These are phyloP conservation scores for Noctilio leporinus DNA, from an alignment of 2,113 vertebrate species.

Conservation along the genomic window DNA sequence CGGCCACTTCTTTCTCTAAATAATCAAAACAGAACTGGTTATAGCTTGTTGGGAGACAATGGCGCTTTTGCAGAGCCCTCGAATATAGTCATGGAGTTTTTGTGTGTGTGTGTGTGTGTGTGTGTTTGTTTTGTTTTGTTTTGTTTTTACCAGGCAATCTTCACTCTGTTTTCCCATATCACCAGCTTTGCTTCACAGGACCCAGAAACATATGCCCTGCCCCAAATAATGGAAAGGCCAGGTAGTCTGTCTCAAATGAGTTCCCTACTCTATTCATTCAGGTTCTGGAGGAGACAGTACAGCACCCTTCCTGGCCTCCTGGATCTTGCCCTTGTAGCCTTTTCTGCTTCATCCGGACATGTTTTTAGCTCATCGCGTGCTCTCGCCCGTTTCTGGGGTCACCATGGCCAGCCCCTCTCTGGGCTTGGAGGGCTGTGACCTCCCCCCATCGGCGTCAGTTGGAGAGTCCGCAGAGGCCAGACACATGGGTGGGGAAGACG, in stretches of 20 bases:
- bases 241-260: neutral
- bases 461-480: conserved; percentile 35
- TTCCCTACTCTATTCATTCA: neutral
- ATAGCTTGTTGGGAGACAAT: conserved; percentile 32
- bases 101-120: too few species aligned
- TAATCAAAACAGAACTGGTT: conserved; percentile 65
- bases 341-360: neutral
- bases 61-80: neutral
- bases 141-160: neutral
- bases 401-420: neutral
- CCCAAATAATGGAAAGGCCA: neutral
- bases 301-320: neutral
- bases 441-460: neutral
- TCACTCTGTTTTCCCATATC: neutral
- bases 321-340: neutral
- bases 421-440: conserved; percentile 6
- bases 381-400: neutral
- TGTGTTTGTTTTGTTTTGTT: too few species aligned
- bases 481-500: conserved; percentile 14
- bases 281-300: neutral
- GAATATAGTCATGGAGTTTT: neutral
- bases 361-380: neutral
- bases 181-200: neutral
- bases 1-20: conserved; percentile 92
- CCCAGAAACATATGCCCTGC: neutral